Percentiles rank a stretch among this genome's conserved stretches.
Conservation (phyloP, 2,797 vertebrate species). For the Gobionotothen gibberifrons region DNA sequence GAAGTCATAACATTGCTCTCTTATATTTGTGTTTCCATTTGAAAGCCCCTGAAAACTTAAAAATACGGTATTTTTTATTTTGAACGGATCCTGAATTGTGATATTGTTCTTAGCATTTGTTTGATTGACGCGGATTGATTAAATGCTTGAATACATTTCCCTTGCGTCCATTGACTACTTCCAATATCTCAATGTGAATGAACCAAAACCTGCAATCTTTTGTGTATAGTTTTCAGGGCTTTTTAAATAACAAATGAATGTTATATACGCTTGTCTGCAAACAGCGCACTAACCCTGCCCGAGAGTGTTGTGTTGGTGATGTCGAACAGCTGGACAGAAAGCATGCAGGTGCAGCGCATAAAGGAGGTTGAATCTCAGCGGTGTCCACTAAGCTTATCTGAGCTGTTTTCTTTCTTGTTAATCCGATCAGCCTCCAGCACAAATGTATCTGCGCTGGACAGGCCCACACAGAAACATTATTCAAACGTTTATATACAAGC, state of each 20-base stretch:
- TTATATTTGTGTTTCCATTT: no score
- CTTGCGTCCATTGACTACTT: no score
- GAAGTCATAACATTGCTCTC: no score
- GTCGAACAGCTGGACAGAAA: constrained; percentile 29
- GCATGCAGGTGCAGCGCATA: constrained; percentile 10
- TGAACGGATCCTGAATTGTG: no score
- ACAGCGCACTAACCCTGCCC: neutral
- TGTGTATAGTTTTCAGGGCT: neutral
- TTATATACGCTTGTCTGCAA: neutral
- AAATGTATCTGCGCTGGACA: neutral
- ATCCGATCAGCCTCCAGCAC: constrained; percentile 37
- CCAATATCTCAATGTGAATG: no score
- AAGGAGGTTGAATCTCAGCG: constrained; percentile 20
- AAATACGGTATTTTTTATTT: no score
- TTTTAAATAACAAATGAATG: neutral
- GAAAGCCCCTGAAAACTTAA: no score
- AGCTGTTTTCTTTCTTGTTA: constrained; percentile 33
- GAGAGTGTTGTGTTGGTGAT: neutral
- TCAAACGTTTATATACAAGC: constrained; percentile 22
- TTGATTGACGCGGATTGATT: no score
- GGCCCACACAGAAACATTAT: constrained; percentile 1
- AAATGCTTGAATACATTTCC: no score
- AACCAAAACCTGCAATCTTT: no score
- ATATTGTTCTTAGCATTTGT: no score
- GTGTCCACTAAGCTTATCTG: constrained; percentile 24